phyloP scores from a whole-genome alignment of 2,888 invertebrate genomes.

The Tetanocera ferruginea region DNA sequence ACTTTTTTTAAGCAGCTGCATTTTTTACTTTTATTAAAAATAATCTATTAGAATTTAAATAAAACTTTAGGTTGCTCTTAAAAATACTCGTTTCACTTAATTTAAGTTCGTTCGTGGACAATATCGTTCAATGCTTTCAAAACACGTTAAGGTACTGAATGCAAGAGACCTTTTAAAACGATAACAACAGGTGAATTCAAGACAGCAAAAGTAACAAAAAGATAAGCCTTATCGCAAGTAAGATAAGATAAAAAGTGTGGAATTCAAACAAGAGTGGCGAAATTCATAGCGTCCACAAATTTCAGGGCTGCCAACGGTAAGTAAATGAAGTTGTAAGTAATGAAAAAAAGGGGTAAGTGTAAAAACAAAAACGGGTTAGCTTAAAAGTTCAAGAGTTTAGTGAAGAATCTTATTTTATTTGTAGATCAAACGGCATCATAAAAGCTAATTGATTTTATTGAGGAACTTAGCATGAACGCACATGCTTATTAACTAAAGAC shows the following conservation, averaged over 20 bases:
- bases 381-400: too few relatives aligned
- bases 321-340: neutral
- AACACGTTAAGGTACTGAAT: neutral
- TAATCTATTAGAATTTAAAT: neutral
- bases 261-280: too few relatives aligned
- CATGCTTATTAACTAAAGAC: too few relatives aligned
- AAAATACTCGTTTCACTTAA: neutral
- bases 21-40: slow-evolving; percentile 46
- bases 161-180: neutral
- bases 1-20: slow-evolving; percentile 59
- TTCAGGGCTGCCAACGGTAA: neutral
- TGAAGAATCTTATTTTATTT: too few relatives aligned
- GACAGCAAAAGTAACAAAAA: neutral
- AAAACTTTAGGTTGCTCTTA: neutral
- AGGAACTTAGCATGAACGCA: too few relatives aligned
- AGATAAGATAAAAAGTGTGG: slow-evolving; percentile 15
- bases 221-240: neutral
- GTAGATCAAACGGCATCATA: too few relatives aligned
- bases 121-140: slow-evolving; percentile 6
- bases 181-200: neutral
- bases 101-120: slow-evolving; percentile 21
- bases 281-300: neutral
- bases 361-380: neutral
- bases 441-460: too few relatives aligned
- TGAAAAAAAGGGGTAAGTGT: neutral